These are phyloP conservation scores for Aurelia aurita DNA, from an alignment of 30 jellyfish, hydroid and myxozoan genomes.

Conservation along the genomic window DNA sequence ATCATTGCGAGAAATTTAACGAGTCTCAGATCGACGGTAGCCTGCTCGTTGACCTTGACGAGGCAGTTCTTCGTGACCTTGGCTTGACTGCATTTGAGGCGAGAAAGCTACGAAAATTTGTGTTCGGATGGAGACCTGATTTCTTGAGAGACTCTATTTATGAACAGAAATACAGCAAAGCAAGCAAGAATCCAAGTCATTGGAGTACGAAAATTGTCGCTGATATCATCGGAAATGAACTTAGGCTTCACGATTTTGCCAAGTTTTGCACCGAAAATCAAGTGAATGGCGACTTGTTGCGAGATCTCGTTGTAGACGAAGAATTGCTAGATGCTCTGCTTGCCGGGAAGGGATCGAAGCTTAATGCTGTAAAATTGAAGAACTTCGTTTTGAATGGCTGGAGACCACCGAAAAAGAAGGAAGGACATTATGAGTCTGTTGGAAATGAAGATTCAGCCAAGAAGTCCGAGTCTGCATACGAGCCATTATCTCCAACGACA, in stretches of 20 bases:
- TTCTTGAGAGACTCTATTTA: constrained; percentile 44
- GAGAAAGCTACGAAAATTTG: constrained; percentile 88
- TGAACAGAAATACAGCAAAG: constrained; percentile 39
- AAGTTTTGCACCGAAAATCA: constrained; percentile 80
- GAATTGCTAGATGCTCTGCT: constrained; percentile 60
- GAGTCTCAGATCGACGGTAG: constrained; percentile 94
- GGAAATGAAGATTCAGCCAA: neutral
- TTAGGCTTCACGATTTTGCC: constrained; percentile 79
- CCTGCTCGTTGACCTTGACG: constrained; percentile 88
- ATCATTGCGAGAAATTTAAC: constrained; percentile 57
- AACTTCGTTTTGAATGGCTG: constrained; percentile 91
- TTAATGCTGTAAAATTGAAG: constrained; percentile 83
- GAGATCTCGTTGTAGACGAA: constrained; percentile 90
- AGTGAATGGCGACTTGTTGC: constrained; percentile 92
- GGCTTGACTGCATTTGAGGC: constrained; percentile 89
- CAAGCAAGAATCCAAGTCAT: constrained; percentile 80
- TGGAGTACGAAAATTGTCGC: constrained; percentile 87
- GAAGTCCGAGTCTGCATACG: constrained; percentile 9
- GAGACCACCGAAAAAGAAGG: constrained; percentile 85
- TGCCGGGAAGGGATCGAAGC: constrained; percentile 60
- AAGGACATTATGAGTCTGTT: constrained; percentile 16
- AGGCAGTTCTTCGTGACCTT: constrained; percentile 87
- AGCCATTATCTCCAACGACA: constrained; percentile 29
- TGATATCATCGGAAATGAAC: constrained; percentile 44
- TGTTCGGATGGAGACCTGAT: constrained; percentile 98